These are phyloP conservation scores for Numenius arquata DNA, from an alignment of 2,113 vertebrate genomes.

Conservation along the genomic window DNA sequence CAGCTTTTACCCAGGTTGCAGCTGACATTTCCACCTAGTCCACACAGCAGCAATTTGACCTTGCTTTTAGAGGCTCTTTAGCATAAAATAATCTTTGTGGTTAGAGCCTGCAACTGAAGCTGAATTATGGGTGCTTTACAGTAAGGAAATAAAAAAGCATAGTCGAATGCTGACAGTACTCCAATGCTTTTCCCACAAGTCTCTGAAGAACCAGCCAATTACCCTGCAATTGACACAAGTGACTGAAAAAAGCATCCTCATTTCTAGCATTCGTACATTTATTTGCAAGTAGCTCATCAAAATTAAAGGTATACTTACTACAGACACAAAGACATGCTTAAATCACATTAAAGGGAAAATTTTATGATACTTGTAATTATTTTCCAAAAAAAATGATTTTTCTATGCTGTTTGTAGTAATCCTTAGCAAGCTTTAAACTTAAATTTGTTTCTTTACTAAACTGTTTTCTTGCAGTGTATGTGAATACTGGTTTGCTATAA, in stretches of 20 bases:
- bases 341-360: slow-evolving; percentile 44
- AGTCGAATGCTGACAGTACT: slow-evolving; percentile 17
- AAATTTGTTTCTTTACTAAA: slow-evolving; percentile 36
- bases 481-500: slow-evolving; percentile 10
- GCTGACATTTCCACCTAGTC: not conserved
- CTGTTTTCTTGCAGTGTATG: not conserved
- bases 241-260: slow-evolving; percentile 26
- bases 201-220: slow-evolving; percentile 52
- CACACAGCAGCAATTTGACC: not conserved
- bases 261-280: not conserved
- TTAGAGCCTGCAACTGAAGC: not conserved
- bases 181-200: slow-evolving; percentile 5
- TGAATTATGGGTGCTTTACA: slow-evolving; percentile 29
- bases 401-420: not conserved
- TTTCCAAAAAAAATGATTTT: not conserved
- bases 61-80: slow-evolving; percentile 17
- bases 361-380: slow-evolving; percentile 36
- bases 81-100: not conserved
- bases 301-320: slow-evolving; percentile 45
- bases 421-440: slow-evolving; percentile 1
- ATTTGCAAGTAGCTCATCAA: slow-evolving; percentile 40
- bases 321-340: slow-evolving; percentile 36
- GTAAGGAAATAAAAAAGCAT: slow-evolving; percentile 19
- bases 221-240: slow-evolving; percentile 43
- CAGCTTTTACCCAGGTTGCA: not conserved